These are phyloP conservation scores for Acleris sparsana DNA, from an alignment of 2,888 invertebrate species.

Conservation along the genomic window DNA sequence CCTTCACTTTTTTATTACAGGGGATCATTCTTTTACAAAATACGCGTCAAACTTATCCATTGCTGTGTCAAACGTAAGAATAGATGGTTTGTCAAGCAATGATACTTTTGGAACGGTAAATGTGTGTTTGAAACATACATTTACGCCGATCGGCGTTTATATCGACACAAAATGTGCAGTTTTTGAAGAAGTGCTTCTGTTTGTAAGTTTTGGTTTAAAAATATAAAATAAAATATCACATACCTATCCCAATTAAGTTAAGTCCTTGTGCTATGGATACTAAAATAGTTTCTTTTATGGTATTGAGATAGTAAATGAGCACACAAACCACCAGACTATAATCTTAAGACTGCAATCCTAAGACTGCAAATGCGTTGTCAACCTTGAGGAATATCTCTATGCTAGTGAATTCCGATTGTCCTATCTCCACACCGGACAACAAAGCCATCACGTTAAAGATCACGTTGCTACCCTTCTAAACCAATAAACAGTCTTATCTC, in stretches of 20 bases:
- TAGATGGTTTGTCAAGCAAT: slow-evolving; percentile 21
- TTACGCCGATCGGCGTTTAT: slow-evolving; percentile 44
- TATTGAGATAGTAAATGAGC: too few species aligned
- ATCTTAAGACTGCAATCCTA: too few species aligned
- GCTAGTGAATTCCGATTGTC: too few species aligned
- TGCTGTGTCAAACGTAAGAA: slow-evolving; percentile 40
- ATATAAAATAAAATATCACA: too few species aligned
- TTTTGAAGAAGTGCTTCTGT: slow-evolving; percentile 46
- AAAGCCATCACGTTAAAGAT: too few species aligned
- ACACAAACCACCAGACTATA: too few species aligned
- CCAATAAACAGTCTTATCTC: too few species aligned
- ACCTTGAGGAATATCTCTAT: too few species aligned
- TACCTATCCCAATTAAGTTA: neutral
- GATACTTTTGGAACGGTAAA: slow-evolving; percentile 16
- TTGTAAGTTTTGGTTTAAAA: too few species aligned
- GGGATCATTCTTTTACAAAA: slow-evolving; percentile 44
- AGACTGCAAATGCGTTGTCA: too few species aligned
- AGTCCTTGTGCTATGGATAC: neutral
- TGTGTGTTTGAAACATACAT: slow-evolving; percentile 35
- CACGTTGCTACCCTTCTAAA: too few species aligned
- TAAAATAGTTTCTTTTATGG: neutral
- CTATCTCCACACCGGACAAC: too few species aligned
- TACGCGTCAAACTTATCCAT: slow-evolving; percentile 40
- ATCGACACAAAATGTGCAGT: slow-evolving; percentile 45
- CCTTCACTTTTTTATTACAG: slow-evolving; percentile 41